Percentiles rank a stretch among this genome's conserved stretches.
Evolutionary conservation across 1,140 invertebrate genomes (phyloP).

Genomic region (Meloidogyne chitwoodi): DNA sequence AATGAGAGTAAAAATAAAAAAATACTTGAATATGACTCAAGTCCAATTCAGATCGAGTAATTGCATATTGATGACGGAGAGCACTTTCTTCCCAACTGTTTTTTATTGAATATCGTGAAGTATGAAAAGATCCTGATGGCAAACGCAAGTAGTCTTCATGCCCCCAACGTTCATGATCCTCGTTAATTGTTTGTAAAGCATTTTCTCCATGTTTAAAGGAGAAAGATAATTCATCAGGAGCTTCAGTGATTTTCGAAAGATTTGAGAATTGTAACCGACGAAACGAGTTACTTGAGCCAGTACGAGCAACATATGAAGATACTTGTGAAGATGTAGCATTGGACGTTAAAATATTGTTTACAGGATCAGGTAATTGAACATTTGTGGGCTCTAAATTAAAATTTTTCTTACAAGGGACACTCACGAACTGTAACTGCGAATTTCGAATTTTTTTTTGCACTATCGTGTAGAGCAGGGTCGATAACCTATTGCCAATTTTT

Average conservation of each 20-base stretch:
- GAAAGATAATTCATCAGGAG: slow-evolving; percentile 17
- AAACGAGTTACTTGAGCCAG: not conserved
- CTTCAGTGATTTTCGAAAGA: slow-evolving; percentile 7
- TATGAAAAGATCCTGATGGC: slow-evolving; percentile 11
- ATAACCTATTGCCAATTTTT: too few relatives aligned
- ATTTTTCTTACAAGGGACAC: too few relatives aligned
- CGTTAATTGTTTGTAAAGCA: not conserved
- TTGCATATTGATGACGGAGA: slow-evolving; percentile 5
- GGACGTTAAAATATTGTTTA: not conserved
- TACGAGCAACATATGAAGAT: not conserved
- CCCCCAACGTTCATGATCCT: slow-evolving; percentile 5
- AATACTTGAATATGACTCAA: not conserved
- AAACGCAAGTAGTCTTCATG: not conserved
- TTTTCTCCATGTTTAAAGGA: slow-evolving; percentile 18
- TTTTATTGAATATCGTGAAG: slow-evolving; percentile 17
- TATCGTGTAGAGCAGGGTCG: too few relatives aligned
- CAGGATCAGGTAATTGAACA: not conserved
- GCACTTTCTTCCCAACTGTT: slow-evolving; percentile 20
- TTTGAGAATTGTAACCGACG: slow-evolving; percentile 1
- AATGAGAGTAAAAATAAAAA: too few relatives aligned
- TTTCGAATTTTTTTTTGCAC: too few relatives aligned
- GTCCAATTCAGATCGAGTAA: slow-evolving; percentile 7
- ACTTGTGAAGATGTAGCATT: not conserved
- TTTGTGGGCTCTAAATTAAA: not conserved
- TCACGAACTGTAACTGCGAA: too few relatives aligned